Evolutionary conservation across 1,140 invertebrate genomes (phyloP).

Genomic region (Trichonephila clavipes): DNA sequence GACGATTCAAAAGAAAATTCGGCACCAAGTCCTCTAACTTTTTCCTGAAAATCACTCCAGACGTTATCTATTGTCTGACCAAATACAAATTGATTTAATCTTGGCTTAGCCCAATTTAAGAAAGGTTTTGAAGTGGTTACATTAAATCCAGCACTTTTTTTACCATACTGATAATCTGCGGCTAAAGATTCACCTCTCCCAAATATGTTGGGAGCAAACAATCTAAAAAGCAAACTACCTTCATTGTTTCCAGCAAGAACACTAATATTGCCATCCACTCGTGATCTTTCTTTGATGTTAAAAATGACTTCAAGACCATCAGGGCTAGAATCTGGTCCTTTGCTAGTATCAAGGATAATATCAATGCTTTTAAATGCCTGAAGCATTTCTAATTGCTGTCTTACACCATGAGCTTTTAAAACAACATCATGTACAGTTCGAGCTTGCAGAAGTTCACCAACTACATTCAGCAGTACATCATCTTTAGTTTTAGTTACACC

Average conservation of each 20-base stretch:
- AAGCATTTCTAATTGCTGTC: slow-evolving; percentile 87
- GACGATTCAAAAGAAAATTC: slow-evolving; percentile 80
- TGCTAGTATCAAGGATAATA: slow-evolving; percentile 91
- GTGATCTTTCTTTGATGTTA: slow-evolving; percentile 87
- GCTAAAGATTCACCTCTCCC: slow-evolving; percentile 90
- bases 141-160: slow-evolving; percentile 87
- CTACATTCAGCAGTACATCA: slow-evolving; percentile 88
- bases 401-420: slow-evolving; percentile 83
- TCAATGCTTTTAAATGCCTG: slow-evolving; percentile 91
- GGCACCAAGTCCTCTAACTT: slow-evolving; percentile 81
- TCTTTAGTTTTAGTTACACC: slow-evolving; percentile 91
- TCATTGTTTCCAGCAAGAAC: slow-evolving; percentile 93
- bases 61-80: slow-evolving; percentile 84
- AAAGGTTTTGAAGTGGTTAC: slow-evolving; percentile 89
- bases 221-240: slow-evolving; percentile 87
- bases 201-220: slow-evolving; percentile 88
- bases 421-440: slow-evolving; percentile 83
- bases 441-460: slow-evolving; percentile 88
- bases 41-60: slow-evolving; percentile 88
- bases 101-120: slow-evolving; percentile 78
- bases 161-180: slow-evolving; percentile 89
- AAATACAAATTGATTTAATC: slow-evolving; percentile 74
- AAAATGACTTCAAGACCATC: slow-evolving; percentile 93
- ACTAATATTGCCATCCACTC: slow-evolving; percentile 89
- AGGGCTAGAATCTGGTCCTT: slow-evolving; percentile 85